phyloP scores from a whole-genome alignment of 1,140 invertebrate genomes.

The Calosoma granatense region DNA sequence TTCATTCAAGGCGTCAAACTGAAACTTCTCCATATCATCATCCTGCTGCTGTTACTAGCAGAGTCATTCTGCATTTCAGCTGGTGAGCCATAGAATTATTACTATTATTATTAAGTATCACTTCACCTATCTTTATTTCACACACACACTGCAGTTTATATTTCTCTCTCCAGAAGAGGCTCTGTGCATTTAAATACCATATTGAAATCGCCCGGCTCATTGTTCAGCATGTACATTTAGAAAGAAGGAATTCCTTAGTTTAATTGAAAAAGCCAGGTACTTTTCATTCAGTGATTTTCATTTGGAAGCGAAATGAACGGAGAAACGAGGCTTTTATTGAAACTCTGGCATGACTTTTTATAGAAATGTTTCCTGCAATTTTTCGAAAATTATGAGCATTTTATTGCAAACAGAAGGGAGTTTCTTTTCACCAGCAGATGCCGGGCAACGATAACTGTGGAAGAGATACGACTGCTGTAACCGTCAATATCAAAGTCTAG shows the following conservation, averaged over 20 bases:
- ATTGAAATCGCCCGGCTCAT: too few relatives aligned
- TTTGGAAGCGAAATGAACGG: background rate
- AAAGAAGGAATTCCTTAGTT: too few relatives aligned
- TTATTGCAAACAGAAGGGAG: background rate
- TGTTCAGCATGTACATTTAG: too few relatives aligned
- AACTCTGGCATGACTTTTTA: background rate
- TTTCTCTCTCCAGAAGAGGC: too few relatives aligned
- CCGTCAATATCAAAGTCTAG: background rate
- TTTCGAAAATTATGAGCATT: background rate
- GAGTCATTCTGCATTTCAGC: background rate
- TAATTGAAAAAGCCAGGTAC: too few relatives aligned
- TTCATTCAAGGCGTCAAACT: background rate
- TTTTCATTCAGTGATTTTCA: background rate
- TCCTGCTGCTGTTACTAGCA: background rate
- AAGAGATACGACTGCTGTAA: background rate
- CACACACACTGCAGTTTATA: too few relatives aligned
- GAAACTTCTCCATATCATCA: background rate
- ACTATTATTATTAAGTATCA: background rate
- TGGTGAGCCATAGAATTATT: background rate
- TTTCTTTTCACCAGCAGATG: background rate
- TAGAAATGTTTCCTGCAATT: background rate
- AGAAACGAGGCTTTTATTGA: background rate
- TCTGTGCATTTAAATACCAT: too few relatives aligned
- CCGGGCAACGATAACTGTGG: background rate
- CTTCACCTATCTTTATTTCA: too few relatives aligned